These are phyloP conservation scores for Nymphalis io DNA, from an alignment of 1,140 invertebrate genomes.

Conservation along the genomic window DNA sequence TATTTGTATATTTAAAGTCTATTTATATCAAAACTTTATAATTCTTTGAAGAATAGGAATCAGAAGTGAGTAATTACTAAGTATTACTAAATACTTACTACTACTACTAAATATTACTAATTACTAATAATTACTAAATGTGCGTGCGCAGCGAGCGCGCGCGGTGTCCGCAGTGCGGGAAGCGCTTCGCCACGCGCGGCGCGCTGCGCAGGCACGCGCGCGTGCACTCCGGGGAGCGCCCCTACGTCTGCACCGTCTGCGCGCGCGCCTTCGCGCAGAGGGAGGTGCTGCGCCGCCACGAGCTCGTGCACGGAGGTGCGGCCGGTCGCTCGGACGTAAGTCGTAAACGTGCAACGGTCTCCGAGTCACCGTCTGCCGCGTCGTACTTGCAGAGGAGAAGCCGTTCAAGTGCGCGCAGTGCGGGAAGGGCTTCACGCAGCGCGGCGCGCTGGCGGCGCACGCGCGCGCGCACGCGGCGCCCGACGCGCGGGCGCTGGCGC, in stretches of 20 bases:
- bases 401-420: conserved; percentile 90
- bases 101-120: too few species aligned
- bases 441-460: conserved; percentile 84
- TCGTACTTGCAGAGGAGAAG: conserved; percentile 79
- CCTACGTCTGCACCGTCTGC: conserved; percentile 88
- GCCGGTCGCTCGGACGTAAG: too few species aligned
- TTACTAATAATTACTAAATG: too few species aligned
- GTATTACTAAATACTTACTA: too few species aligned
- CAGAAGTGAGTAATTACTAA: too few species aligned
- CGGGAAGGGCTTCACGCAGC: conserved; percentile 87
- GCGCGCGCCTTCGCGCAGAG: conserved; percentile 88
- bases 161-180: conserved; percentile 84
- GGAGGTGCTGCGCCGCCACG: conserved; percentile 90
- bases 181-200: conserved; percentile 90
- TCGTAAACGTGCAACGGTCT: not conserved
- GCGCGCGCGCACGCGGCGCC: conserved; percentile 82
- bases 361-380: not conserved
- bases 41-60: too few species aligned
- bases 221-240: conserved; percentile 89
- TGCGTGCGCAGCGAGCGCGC: conserved; percentile 1
- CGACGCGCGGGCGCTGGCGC: conserved; percentile 79
- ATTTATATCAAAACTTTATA: too few species aligned
- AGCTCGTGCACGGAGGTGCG: conserved; percentile 90
- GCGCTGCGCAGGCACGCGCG: conserved; percentile 89
- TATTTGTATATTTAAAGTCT: not conserved